These are phyloP conservation scores for Thalpophila matura DNA, from an alignment of 2,888 invertebrate genomes.

Conservation along the genomic window DNA sequence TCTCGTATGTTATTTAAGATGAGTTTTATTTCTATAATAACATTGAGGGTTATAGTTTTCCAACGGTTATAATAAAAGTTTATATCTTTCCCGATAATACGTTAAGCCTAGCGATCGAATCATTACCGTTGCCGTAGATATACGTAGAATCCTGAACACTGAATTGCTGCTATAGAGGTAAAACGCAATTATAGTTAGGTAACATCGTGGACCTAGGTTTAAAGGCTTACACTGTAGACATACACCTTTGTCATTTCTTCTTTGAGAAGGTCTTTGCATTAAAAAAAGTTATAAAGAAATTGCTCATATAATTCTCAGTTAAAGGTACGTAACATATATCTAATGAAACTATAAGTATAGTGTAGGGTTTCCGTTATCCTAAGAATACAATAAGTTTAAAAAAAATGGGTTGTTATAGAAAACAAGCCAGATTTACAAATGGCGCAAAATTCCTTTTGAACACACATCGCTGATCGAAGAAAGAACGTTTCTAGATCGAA, in stretches of 20 bases:
- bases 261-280: no score
- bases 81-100: slow-evolving; percentile 61
- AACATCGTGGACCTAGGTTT: slow-evolving; percentile 1
- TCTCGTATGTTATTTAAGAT: slow-evolving; percentile 49
- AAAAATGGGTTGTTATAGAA: no score
- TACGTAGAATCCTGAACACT: slow-evolving; percentile 30
- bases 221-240: not conserved
- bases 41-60: slow-evolving; percentile 57
- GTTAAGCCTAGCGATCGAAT: slow-evolving; percentile 39
- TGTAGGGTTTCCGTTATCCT: no score
- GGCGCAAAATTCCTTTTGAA: not conserved
- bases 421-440: no score
- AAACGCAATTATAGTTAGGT: slow-evolving; percentile 28
- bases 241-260: slow-evolving; percentile 7
- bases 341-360: no score
- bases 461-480: not conserved
- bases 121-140: slow-evolving; percentile 33
- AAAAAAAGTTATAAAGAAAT: no score
- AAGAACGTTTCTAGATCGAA: not conserved
- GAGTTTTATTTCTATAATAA: slow-evolving; percentile 58
- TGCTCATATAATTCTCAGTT: no score
- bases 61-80: slow-evolving; percentile 58
- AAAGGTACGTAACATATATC: no score
- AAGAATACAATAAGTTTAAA: no score
- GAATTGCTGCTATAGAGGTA: slow-evolving; percentile 11